phyloP scores from a whole-genome alignment of 2,113 vertebrate species.

The Cettia cetti region DNA sequence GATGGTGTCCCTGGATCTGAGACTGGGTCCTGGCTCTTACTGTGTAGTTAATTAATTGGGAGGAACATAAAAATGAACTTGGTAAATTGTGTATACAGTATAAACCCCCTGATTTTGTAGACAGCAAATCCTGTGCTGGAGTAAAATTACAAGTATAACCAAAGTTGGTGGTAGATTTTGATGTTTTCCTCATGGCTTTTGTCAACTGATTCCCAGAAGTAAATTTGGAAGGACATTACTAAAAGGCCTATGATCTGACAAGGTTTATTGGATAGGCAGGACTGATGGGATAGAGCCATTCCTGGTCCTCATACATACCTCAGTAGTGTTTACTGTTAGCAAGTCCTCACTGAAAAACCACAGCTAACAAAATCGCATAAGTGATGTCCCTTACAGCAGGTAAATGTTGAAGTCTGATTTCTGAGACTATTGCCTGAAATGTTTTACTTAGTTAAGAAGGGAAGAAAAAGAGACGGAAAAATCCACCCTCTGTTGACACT shows the following conservation, averaged over 20 bases:
- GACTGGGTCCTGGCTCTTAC: slow-evolving; percentile 48
- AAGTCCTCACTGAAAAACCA: neutral
- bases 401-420: neutral
- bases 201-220: neutral
- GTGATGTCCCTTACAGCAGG: neutral
- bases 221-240: neutral
- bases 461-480: neutral
- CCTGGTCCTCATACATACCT: neutral
- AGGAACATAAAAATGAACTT: slow-evolving; percentile 24
- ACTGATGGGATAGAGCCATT: neutral
- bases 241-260: neutral
- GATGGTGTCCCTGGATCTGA: slow-evolving; percentile 54
- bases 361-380: neutral
- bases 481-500: neutral
- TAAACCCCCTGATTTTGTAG: neutral
- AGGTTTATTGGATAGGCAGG: neutral
- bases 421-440: neutral
- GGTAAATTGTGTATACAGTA: neutral
- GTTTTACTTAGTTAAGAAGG: neutral
- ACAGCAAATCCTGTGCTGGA: neutral
- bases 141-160: neutral
- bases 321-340: neutral
- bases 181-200: neutral
- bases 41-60: slow-evolving; percentile 38
- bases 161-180: neutral